Base-by-base conservation (phyloP, 2,113 vertebrate species). In the Emydura subglobosa region DNA sequence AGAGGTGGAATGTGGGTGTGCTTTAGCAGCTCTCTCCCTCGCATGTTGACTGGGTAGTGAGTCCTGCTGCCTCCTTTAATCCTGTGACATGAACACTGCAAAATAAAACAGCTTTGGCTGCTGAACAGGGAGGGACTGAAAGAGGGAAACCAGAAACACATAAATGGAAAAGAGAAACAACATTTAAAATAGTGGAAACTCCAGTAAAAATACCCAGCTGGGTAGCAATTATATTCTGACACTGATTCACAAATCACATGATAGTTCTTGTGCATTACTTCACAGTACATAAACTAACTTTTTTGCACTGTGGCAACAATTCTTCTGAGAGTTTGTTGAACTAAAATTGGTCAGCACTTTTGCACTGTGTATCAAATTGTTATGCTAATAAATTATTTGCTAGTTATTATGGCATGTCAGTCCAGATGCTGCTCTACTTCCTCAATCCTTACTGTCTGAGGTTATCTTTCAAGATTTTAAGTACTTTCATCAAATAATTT, bases 81-180 rank as follows among this genome's bases (percentile, higher is more conserved):
- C 83, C 76, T 85, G 59, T 93, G 86, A 94, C 93, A 85, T 90
- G 94, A 97, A 91, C 72, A 84, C 1, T 79, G 53, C 25, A 17
- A 78, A 89, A 44, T 90, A 88, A 93, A 68, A 82, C 59, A 91
- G 85, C 31, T 57, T 88, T 93, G 89, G 79, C 88, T 94, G 54
- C 47, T 79, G 79, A 82, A 96, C 83, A 91, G 94, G 78, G 89
- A 92, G 93, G 86, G 93, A 91, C 92, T 0, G 2, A 95, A 92
- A 94, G 47, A 83, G 87, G 82, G 44, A 72, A 97, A 93, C 49
- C 34, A 81, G 86, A 78, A 95, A 83, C 39, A 50, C 47, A 79
- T 80, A 34, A 44, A 5, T n/a, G 50, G 47, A 86, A 81, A 6
- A 59, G 39, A 51, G 72, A 57, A 1, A 19, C 10, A 72, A 21